Base-by-base conservation (phyloP, 2,888 invertebrate species). In the Aricia artaxerxes region DNA sequence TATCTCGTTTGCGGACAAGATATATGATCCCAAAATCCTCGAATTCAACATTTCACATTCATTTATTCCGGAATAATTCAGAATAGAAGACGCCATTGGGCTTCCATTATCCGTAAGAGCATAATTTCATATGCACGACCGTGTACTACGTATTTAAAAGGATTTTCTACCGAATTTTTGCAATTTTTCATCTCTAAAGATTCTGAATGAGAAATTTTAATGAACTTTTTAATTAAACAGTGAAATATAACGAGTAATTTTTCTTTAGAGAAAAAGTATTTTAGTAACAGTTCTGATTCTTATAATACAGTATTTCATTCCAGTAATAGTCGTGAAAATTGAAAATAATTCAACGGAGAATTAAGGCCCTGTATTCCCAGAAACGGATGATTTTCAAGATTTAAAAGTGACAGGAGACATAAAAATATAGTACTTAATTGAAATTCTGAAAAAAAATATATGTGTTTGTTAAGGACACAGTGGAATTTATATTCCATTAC, bases 1-100 rank as follows among this genome's bases (percentile, higher is more conserved):
- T 38, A 69, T 69, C 16, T 69, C 69, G 35, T 69, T 35, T 38
- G 69, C 69, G 69, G 35, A 69, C 69, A 69, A 69, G 69, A 69
- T 69, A 69, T 69, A 69, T 38, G 69, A 69, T 69, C 35, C 35
- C 16, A 16, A 38, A 69, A 31, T 64, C 64, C 35, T 69, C 31
- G 0, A 64, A 64, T 31, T 69, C 1, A 13, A 69, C 35, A 16
- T 69, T 69, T 69, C 13, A 11, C 16, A 69, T 69, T 69, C 69
- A 69, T 69, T 38, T 38, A 69, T 69, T 69, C 69, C 16, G 35
- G 35, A 69, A 69, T 69, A 13, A 69, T 69, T 69, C 69, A 11
- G 69, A 69, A 69, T 69, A 35, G 9, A 69, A 69, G 69, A 69
- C 69, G 69, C 4, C 5, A 13, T 11, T 13, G 3, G 69, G 61